Conservation (phyloP, 2,888 invertebrate genomes). For the Sminthurinus aureus region DNA sequence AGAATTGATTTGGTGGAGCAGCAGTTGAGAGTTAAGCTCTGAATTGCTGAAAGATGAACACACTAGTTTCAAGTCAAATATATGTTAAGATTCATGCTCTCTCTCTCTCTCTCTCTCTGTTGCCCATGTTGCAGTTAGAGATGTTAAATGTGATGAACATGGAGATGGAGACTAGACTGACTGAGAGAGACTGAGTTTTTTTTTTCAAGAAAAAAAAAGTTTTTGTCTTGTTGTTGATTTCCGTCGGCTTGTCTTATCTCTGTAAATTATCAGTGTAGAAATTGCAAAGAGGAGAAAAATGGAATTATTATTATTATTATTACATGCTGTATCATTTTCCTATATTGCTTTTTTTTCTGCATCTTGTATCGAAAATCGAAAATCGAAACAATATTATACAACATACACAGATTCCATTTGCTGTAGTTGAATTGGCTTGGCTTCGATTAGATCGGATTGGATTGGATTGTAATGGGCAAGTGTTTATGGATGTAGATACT, state of each 20-base stretch:
- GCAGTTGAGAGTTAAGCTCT: conserved; percentile 26
- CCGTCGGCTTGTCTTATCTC: conserved; percentile 37
- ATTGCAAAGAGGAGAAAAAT: conserved; percentile 19
- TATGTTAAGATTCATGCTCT: neutral
- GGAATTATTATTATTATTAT: conserved; percentile 2
- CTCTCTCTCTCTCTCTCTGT: neutral
- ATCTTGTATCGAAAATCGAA: too few relatives aligned
- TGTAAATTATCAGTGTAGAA: conserved; percentile 21
- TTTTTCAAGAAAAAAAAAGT: neutral
- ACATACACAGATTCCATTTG: too few relatives aligned
- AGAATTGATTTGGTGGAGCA: conserved; percentile 39
- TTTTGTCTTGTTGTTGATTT: conserved; percentile 26
- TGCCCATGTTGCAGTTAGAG: neutral
- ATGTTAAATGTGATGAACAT: neutral
- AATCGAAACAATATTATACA: too few relatives aligned
- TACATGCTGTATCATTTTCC: neutral
- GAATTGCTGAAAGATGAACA: conserved; percentile 39
- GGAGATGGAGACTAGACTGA: neutral
- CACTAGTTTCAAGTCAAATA: conserved; percentile 29
- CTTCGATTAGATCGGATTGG: too few relatives aligned
- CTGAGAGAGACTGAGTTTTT: neutral
- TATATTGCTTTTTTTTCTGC: neutral
- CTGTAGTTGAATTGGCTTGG: too few relatives aligned
- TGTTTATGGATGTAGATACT: neutral
- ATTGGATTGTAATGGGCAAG: neutral